Conservation (phyloP, 2,113 vertebrate species). For the Aramus guarauna region DNA sequence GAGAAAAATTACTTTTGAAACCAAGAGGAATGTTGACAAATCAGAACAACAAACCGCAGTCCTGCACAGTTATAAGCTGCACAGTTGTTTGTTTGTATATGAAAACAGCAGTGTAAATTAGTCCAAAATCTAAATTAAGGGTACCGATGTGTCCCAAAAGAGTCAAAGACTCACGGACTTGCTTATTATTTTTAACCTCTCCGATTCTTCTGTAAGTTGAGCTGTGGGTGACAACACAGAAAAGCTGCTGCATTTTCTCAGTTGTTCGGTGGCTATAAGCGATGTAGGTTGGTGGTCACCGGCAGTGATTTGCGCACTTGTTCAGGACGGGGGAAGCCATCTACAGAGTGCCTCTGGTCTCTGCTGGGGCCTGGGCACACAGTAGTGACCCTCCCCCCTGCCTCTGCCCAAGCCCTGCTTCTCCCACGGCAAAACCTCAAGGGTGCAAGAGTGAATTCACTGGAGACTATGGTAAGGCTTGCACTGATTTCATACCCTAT, state of each 20-base stretch:
- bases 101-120: background rate
- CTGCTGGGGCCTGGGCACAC: rapidly evolving
- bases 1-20: background rate
- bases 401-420: background rate
- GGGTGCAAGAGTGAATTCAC: background rate
- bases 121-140: background rate
- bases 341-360: background rate
- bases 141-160: background rate
- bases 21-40: background rate
- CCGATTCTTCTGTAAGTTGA: background rate
- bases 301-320: background rate
- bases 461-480: background rate
- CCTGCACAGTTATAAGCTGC: background rate
- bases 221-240: background rate
- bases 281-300: background rate
- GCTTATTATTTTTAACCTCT: background rate
- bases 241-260: background rate
- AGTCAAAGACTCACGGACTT: background rate
- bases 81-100: background rate
- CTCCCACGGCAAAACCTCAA: background rate
- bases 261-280: background rate
- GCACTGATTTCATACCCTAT: background rate
- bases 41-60: background rate
- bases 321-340: background rate
- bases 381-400: background rate